Conservation (phyloP, 2,113 vertebrate species). For the Isichthys henryi region DNA sequence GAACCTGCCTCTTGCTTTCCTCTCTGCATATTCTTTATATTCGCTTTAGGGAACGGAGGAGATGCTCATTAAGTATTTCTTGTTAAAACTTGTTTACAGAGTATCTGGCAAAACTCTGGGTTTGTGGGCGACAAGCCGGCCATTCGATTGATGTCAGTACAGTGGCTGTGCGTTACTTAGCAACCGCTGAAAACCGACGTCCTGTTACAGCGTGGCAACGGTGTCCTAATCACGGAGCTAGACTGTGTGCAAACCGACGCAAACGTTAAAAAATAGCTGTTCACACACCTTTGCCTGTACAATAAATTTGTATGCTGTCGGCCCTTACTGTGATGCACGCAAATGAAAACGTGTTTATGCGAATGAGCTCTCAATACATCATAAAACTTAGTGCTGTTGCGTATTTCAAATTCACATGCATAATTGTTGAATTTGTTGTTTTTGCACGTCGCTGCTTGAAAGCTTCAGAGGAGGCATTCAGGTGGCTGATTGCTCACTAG, state of each 20-base stretch:
- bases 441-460: not conserved
- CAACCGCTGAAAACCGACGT: not conserved
- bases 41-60: not conserved
- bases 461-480: not conserved
- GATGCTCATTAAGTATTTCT: not conserved
- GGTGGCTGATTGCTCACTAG: not conserved
- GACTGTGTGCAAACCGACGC: not conserved
- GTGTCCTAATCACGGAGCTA: not conserved
- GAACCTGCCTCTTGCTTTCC: not conserved
- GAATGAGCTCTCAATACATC: not conserved
- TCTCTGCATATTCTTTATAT: not conserved
- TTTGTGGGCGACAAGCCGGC: not conserved
- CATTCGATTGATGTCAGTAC: not conserved
- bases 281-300: not conserved
- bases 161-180: not conserved
- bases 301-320: not conserved
- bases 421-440: not conserved
- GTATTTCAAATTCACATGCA: not conserved
- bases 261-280: not conserved
- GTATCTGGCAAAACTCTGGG: not conserved
- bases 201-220: not conserved
- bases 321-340: not conserved
- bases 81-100: not conserved
- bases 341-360: not conserved
- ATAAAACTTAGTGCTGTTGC: not conserved